phyloP scores from a whole-genome alignment of 2,113 vertebrate genomes.

The Gyps fulvus region DNA sequence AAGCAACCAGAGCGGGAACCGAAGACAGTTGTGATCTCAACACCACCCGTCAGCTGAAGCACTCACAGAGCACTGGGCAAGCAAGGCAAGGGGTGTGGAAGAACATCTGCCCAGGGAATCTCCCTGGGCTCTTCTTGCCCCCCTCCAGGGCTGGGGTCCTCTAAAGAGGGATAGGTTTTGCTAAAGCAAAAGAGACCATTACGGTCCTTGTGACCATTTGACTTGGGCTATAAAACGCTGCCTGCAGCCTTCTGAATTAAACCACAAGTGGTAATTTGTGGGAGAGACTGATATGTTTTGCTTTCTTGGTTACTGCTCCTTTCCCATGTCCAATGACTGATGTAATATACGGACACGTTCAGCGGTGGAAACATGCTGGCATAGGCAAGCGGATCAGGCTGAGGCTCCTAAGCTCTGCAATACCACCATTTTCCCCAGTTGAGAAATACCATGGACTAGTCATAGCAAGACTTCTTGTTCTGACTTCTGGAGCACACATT shows the following conservation, averaged over 20 bases:
- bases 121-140: neutral
- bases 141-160: rapidly evolving
- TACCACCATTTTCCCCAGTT: neutral
- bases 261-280: neutral
- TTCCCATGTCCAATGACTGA: neutral
- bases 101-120: neutral
- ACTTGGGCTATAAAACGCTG: neutral
- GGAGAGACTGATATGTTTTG: neutral
- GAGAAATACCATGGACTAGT: neutral
- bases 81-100: neutral
- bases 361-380: neutral
- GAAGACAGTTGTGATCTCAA: neutral
- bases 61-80: neutral
- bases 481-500: neutral
- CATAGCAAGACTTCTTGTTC: neutral
- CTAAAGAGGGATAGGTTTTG: neutral
- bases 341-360: neutral
- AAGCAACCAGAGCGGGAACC: neutral
- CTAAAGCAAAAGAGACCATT: neutral
- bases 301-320: neutral
- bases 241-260: neutral
- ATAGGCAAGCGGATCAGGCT: neutral
- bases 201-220: neutral
- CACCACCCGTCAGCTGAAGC: rapidly evolving
- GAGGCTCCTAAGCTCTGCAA: neutral